Evolutionary conservation across 2,113 vertebrate species (phyloP), one percentile per base, ranked within the genome.

Genomic region (Acanthisitta chloris): DNA sequence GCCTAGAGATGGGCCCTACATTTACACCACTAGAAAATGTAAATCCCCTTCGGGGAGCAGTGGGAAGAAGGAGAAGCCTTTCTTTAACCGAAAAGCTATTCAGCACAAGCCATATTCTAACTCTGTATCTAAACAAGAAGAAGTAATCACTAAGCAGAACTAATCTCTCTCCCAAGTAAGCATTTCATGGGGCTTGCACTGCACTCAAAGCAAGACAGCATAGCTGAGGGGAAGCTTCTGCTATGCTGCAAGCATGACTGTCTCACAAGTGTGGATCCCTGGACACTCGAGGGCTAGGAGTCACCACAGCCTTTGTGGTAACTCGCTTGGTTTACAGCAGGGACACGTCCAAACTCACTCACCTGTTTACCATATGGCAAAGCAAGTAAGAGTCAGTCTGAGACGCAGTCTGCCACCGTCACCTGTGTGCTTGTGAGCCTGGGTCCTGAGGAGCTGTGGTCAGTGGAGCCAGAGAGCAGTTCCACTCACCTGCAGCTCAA

Each of bases 221-320:
- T 14, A 58, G 81, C 69, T 0, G 0, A 54, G 24, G 28, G 26
- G 65, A 62, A 42, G 43, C 24, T 28, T 33, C 65, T 81, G 12
- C 19, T n/a, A 34, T 12, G 45, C 61, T 45, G 43, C 26, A 65
- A 74, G n/a, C n/a, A 10, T 25, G 2, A 23, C 33, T 28, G 3
- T 15, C 62, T 46, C 10, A 0, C 45, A 18, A 16, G 20, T 3
- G 13, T 0, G 0, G 20, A 29, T 42, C 46, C 23, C 40, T 14
- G 3, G 3, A 4, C 24, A 16, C 26, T 21, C 0, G 0, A 77
- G 19, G 2, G 2, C 38, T 11, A 10, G 14, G n/a, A 46, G 38
- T 40, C 26, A 10, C 34, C 69, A 74, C 48, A 9, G 40, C 20
- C 34, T 64, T 19, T 0, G 1, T 1, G 3, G 42, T 25, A 46